Base-by-base conservation (phyloP, 1,140 invertebrate species). In the Drosophila erecta region DNA sequence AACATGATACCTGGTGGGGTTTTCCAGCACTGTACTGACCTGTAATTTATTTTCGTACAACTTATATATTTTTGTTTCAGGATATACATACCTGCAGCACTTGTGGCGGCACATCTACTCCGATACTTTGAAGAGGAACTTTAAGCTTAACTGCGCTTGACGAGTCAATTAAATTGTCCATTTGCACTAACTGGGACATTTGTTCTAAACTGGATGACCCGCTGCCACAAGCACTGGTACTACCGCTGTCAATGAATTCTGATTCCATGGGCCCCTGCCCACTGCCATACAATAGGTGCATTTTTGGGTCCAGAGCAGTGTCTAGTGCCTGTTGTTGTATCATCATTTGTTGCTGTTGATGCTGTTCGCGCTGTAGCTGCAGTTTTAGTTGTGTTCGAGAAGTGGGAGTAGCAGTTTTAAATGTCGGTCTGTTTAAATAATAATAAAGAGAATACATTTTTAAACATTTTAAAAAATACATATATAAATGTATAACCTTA, bases 1-100 rank as follows among this genome's bases (percentile, higher is more conserved):
- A 60, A 98, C 96, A 93, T 98, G 97, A 93, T 98, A 98, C 74
- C 95, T 94, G 17, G 97, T 98, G 47, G 97, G 97, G 93, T 98
- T 98, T 92, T 98, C 96, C 86, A 98, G 92, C 66, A 96, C 94
- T 20, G 97, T 98, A 91, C 95, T 94, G 56, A 97, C 96, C 96
- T 96, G 47, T 12, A 65, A 58, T 10, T 8, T 15, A 55, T 43
- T 15, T 17, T 30, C 3, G 4, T 37, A 22, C 14, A 30, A 37
- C 2, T 7, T 33, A 0, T 33, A 47, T 38, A 38, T 14, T 38
- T 14, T 4, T 38, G 14, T 10, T 33, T 40, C 30, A 22, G n/a
- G 11, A 33, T 20, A 17, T 20, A 4, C 27, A 10, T 92, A 96
- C 96, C 94, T 96, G 95, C 56, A 97, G 93, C 55, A 97, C 96